Evolutionary conservation across 2,797 vertebrate genomes (phyloP).

Genomic region (Aeoliscus strigatus): DNA sequence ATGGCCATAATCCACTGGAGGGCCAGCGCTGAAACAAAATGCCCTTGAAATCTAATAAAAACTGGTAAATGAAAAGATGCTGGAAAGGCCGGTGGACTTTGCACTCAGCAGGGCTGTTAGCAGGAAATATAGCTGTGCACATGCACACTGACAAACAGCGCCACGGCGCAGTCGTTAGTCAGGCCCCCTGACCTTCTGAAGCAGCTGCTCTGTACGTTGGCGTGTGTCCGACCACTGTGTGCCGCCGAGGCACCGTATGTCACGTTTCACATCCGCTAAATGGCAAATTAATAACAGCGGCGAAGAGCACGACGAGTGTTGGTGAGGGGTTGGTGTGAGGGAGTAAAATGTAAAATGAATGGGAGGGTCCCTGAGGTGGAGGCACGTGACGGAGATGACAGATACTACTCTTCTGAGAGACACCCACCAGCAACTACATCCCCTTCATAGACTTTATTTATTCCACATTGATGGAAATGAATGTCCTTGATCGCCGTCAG

Average conservation of each 20-base stretch:
- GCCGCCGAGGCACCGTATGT: constrained; percentile 46
- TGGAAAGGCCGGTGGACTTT: constrained; percentile 41
- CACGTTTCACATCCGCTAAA: constrained; percentile 34
- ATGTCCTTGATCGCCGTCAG: no score
- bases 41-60: constrained; percentile 67
- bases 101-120: constrained; percentile 46
- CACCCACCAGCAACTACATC: background rate
- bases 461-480: no score
- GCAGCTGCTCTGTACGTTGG: constrained; percentile 60
- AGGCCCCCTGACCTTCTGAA: constrained; percentile 59
- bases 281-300: no score
- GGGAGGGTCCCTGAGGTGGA: constrained; percentile 22
- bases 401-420: constrained; percentile 16
- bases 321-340: constrained; percentile 4
- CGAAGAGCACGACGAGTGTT: constrained; percentile 5
- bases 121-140: constrained; percentile 37
- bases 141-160: constrained; percentile 28
- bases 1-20: constrained; percentile 27
- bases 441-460: no score
- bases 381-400: constrained; percentile 16
- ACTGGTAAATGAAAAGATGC: constrained; percentile 60
- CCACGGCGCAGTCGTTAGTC: constrained; percentile 43
- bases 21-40: constrained; percentile 39
- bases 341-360: constrained; percentile 10
- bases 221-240: constrained; percentile 46